These are phyloP conservation scores for Vicugna pacos DNA, from an alignment of 2,113 vertebrate genomes.

Conservation along the genomic window DNA sequence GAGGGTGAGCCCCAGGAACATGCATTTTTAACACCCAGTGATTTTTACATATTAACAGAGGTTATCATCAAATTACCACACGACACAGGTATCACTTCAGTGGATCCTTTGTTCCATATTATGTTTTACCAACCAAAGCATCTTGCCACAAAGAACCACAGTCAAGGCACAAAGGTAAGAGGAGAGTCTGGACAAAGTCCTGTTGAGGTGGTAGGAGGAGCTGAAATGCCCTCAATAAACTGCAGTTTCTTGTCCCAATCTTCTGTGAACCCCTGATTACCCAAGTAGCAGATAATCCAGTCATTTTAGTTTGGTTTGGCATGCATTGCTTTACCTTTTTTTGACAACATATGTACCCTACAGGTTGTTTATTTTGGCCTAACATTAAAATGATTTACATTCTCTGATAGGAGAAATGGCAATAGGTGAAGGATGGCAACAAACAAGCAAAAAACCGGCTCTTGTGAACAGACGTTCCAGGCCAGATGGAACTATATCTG, in stretches of 20 bases:
- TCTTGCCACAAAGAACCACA: conserved; percentile 83
- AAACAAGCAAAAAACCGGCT: conserved; percentile 42
- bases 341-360: conserved; percentile 71
- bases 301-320: conserved; percentile 70
- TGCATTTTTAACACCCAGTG: conserved; percentile 30
- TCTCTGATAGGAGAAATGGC: conserved; percentile 70
- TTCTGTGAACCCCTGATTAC: conserved; percentile 56
- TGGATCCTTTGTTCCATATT: conserved; percentile 82
- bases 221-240: conserved; percentile 58
- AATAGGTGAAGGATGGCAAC: conserved; percentile 16
- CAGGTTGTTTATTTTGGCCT: conserved; percentile 74
- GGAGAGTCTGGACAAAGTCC: conserved; percentile 76
- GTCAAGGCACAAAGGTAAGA: conserved; percentile 84
- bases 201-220: conserved; percentile 73
- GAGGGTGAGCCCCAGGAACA: neutral
- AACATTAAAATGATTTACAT: conserved; percentile 72
- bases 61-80: conserved; percentile 64
- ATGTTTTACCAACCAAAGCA: conserved; percentile 76
- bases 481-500: conserved; percentile 12
- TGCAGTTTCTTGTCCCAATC: conserved; percentile 69
- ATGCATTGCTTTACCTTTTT: conserved; percentile 74
- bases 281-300: conserved; percentile 61
- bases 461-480: conserved; percentile 27
- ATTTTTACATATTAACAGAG: neutral
- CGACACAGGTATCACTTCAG: conserved; percentile 73